Evolutionary conservation across 2,797 vertebrate species (phyloP).

Genomic region (Enoplosus armatus): DNA sequence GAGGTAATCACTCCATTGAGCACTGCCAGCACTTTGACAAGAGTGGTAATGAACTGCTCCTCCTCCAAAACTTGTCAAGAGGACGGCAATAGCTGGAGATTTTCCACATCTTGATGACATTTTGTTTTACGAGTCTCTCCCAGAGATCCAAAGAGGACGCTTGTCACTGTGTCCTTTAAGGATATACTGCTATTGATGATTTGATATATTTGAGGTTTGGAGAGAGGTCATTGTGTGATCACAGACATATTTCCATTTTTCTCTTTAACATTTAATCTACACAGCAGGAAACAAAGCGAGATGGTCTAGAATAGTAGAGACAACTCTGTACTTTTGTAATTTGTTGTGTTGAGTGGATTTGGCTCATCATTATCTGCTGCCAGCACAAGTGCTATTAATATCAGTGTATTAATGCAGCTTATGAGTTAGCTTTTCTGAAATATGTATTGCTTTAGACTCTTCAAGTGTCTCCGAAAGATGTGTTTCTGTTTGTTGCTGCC

Average conservation of each 20-base stretch:
- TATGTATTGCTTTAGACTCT: background rate
- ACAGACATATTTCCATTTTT: background rate
- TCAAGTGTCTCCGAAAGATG: background rate
- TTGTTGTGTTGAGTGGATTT: constrained; percentile 14
- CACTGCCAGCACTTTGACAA: constrained; percentile 69
- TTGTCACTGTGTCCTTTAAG: no score
- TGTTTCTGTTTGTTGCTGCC: background rate
- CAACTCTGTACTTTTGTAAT: constrained; percentile 10
- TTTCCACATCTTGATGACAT: constrained; percentile 38
- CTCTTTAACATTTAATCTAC: background rate
- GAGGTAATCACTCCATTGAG: constrained; percentile 79
- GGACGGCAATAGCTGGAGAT: constrained; percentile 18
- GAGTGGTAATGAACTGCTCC: constrained; percentile 61
- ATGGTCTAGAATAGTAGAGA: background rate
- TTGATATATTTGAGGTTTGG: background rate
- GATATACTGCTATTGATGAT: no score
- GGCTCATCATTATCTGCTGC: constrained; percentile 28
- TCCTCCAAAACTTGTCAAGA: constrained; percentile 60
- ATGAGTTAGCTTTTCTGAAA: constrained; percentile 15
- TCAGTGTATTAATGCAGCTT: constrained; percentile 16
- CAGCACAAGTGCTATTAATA: constrained; percentile 33
- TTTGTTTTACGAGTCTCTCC: constrained; percentile 7
- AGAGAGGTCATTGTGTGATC: background rate
- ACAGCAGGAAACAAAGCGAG: background rate
- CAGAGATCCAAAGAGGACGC: no score